Base-by-base conservation (phyloP, 2,888 invertebrate genomes). In the Dromius quadrimaculatus region DNA sequence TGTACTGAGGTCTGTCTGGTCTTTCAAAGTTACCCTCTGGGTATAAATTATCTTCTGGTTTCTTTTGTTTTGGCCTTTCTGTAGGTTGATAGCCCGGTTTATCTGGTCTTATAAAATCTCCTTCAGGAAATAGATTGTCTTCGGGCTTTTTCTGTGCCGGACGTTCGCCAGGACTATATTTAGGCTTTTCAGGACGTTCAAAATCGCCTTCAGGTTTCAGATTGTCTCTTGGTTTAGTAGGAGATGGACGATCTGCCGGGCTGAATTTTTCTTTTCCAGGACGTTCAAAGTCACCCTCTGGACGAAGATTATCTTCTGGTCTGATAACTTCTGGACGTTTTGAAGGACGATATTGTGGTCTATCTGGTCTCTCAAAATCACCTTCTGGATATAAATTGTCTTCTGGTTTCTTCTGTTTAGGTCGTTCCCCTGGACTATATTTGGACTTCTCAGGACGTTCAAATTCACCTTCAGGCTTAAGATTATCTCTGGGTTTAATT, bases 21-120 rank as follows among this genome's bases (percentile, higher is more conserved):
- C 81, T 75, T 71, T 86, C 84, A 76, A 88, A 87, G 0, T 86
- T 85, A n/a, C 87, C 89, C 81, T 89, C 88, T 2, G 87, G 84
- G 68, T 85, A 78, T 4, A 90, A 80, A 79, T 90, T 90, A 75
- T 90, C 90, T 73, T 87, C 84, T 23, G 78, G 75, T 28, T 79
- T 79, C 9, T 79, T 84, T 36, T 13, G 73, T 6, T 72, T 69
- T 0, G 75, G 76, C 45, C 85, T 84, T 77, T 87, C 86, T 1
- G 83, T 84, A 1, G 84, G 83, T 9, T 76, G 75, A 78, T 81
- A 84, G 11, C 79, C 74, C 0, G 78, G 77, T 47, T 72, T 76
- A 9, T 78, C 78, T 0, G 82, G 84, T 1, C 80, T 72, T 45
- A 85, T 84, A 73, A 88, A 87, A 1, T 87, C 85, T 1, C 87